Evolutionary conservation across 2,113 vertebrate species (phyloP).

Genomic region (Myocastor coypus): DNA sequence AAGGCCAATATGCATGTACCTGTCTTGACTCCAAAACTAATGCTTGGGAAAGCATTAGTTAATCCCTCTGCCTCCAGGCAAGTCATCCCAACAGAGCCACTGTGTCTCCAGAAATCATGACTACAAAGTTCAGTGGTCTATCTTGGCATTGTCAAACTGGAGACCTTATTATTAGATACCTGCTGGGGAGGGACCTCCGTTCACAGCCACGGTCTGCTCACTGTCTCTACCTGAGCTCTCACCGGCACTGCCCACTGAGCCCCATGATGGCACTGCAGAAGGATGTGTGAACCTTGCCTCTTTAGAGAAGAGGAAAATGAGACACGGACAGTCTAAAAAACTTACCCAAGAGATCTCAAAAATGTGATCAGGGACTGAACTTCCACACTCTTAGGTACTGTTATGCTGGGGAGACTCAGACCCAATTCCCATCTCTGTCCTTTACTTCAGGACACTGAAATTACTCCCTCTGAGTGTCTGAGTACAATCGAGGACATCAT

Average conservation of each 20-base stretch:
- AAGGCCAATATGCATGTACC: neutral
- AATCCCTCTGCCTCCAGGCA: neutral
- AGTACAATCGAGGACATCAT: neutral
- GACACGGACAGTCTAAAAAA: neutral
- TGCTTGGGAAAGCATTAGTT: neutral
- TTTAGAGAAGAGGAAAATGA: conserved; percentile 28
- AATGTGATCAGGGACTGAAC: neutral
- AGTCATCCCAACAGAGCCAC: neutral
- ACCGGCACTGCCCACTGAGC: neutral
- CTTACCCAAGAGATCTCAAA: neutral
- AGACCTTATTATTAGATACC: neutral
- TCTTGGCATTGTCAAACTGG: neutral
- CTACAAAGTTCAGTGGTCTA: neutral
- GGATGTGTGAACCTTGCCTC: neutral
- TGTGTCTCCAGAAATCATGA: neutral
- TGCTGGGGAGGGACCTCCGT: rapidly evolving
- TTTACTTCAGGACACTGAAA: conserved; percentile 10
- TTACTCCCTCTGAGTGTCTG: neutral
- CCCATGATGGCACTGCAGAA: neutral
- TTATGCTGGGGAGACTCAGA: neutral
- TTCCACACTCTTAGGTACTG: neutral
- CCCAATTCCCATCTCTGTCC: neutral
- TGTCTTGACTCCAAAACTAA: neutral
- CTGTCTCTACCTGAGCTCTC: too few relatives aligned
- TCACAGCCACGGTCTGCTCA: neutral